Conservation (phyloP, 2,888 invertebrate genomes). For the Drosophila algonquin region DNA sequence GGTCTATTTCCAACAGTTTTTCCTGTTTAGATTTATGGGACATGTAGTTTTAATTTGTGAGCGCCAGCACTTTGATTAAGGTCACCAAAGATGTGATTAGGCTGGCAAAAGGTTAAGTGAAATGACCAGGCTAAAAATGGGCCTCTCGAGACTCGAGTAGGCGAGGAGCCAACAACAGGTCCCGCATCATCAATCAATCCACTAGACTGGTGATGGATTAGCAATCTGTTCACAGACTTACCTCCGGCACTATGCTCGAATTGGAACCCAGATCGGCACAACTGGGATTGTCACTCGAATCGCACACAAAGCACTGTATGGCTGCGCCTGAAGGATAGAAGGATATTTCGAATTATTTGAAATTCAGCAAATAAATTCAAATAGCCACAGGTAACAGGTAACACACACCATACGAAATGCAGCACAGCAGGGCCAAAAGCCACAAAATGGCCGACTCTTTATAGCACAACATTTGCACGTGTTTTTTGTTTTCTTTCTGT, state of each 20-base stretch:
- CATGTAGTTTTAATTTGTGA: constrained; percentile 43
- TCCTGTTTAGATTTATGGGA: constrained; percentile 49
- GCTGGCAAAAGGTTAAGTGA: constrained; percentile 39
- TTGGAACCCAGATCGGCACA: constrained; percentile 84
- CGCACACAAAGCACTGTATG: constrained; percentile 86
- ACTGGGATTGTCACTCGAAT: constrained; percentile 85
- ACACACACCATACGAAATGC: constrained; percentile 65
- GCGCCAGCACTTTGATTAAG: constrained; percentile 53
- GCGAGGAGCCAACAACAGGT: constrained; percentile 24
- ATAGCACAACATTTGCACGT: constrained; percentile 15
- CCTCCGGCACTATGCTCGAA: constrained; percentile 81
- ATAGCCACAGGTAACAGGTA: background rate
- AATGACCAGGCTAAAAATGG: constrained; percentile 7
- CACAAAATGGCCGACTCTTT: constrained; percentile 40
- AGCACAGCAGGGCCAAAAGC: constrained; percentile 56
- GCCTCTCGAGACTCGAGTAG: background rate
- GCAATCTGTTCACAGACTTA: constrained; percentile 55
- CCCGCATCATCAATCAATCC: constrained; percentile 32
- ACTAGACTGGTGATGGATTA: constrained; percentile 11
- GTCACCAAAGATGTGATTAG: constrained; percentile 50
- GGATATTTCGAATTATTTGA: constrained; percentile 8
- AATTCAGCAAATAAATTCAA: constrained; percentile 2
- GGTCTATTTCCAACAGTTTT: constrained; percentile 29
- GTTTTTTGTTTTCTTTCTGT: background rate
- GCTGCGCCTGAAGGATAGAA: constrained; percentile 80